Percentiles rank a stretch among this genome's conserved stretches.
Evolutionary conservation across 2,888 invertebrate genomes (phyloP).

Genomic region (Ochropleura plecta): DNA sequence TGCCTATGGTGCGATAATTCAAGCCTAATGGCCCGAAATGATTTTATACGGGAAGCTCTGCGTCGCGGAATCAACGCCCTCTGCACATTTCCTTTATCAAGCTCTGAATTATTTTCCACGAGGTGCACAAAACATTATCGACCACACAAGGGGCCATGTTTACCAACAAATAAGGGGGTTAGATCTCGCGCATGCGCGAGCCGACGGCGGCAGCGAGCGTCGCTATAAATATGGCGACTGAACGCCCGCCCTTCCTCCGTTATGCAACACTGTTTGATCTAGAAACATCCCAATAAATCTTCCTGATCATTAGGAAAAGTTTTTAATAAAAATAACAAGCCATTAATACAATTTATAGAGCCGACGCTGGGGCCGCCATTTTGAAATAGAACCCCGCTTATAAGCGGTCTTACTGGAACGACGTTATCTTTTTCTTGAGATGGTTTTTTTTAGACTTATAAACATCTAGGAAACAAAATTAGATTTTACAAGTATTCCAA

Average conservation of each 20-base stretch:
- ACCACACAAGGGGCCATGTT: constrained; percentile 77
- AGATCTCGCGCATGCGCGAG: constrained; percentile 73
- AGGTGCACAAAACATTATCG: constrained; percentile 78
- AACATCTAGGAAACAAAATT: constrained; percentile 43
- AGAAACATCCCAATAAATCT: constrained; percentile 79
- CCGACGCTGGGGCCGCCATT: constrained; percentile 46
- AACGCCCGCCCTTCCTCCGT: constrained; percentile 77
- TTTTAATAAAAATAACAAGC: constrained; percentile 68
- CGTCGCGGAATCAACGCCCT: constrained; percentile 58
- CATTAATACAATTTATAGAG: constrained; percentile 57
- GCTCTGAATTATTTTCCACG: constrained; percentile 71
- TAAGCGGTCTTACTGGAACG: constrained; percentile 56
- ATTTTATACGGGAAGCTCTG: constrained; percentile 50
- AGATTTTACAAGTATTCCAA: constrained; percentile 36
- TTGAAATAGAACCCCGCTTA: constrained; percentile 63
- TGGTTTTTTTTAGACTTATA: constrained; percentile 40
- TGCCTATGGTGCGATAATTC: constrained; percentile 50
- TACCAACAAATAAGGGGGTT: constrained; percentile 77
- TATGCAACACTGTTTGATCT: constrained; percentile 84
- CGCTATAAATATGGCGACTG: constrained; percentile 77
- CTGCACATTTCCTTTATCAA: constrained; percentile 65
- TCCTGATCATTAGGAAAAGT: constrained; percentile 64
- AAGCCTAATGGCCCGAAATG: constrained; percentile 51
- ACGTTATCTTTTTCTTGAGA: constrained; percentile 27
- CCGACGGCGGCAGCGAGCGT: constrained; percentile 66